A percentile compares a stretch with the other conserved stretches of the same genome.
Conservation (phyloP, 2,888 invertebrate genomes). For the Himalopsyche japonica region DNA sequence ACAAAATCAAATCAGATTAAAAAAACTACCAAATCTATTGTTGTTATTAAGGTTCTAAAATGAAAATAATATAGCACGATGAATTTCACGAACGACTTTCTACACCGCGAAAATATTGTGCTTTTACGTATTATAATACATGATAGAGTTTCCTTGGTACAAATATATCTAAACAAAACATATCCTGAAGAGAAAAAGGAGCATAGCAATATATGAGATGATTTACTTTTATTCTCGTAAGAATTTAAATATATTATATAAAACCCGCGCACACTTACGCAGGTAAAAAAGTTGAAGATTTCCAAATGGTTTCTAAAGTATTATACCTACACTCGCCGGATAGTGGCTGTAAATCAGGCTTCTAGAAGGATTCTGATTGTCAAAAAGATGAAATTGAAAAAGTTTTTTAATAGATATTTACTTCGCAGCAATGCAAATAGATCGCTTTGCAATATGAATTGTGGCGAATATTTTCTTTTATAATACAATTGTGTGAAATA, state of each 20-base stretch:
- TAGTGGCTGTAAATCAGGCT: neutral
- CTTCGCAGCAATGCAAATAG: neutral
- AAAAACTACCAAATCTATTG: too few relatives aligned
- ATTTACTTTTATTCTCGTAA: neutral
- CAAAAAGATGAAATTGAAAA: neutral
- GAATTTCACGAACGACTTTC: too few relatives aligned
- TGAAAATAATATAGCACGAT: too few relatives aligned
- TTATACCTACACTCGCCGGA: neutral
- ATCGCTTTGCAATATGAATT: neutral
- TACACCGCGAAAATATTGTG: too few relatives aligned
- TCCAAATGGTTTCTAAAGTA: neutral
- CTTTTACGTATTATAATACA: too few relatives aligned
- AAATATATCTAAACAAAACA: neutral
- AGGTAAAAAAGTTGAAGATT: neutral
- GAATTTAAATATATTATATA: neutral
- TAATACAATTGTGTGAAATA: too few relatives aligned
- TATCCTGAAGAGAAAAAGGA: neutral
- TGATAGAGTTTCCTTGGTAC: too few relatives aligned
- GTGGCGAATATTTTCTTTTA: neutral
- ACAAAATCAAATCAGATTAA: too few relatives aligned
- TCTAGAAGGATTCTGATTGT: neutral
- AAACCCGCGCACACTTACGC: neutral
- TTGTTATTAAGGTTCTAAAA: too few relatives aligned
- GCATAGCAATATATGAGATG: neutral
- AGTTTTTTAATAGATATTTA: neutral